Evolutionary conservation across 2,113 vertebrate species (phyloP).

Genomic region (Hippocampus guttulatus): DNA sequence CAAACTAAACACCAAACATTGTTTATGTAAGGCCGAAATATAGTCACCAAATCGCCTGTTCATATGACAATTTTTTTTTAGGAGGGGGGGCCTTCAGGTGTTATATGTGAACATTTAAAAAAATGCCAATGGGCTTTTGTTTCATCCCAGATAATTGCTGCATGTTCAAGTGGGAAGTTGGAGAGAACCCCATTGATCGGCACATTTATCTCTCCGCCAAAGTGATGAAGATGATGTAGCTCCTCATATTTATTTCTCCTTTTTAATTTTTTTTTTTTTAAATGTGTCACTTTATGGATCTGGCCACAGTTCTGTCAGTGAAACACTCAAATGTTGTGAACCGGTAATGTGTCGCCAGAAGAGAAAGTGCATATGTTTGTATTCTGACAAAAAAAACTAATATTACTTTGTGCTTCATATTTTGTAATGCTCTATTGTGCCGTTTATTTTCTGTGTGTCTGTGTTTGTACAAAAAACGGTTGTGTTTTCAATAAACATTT

Average conservation of each 20-base stretch:
- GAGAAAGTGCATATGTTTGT: slow-evolving; percentile 14
- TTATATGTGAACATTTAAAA: neutral
- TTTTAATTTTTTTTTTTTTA: neutral
- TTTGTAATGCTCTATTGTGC: slow-evolving; percentile 42
- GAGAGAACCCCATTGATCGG: neutral
- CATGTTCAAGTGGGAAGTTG: neutral
- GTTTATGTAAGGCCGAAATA: too few species aligned
- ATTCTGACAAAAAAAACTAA: neutral
- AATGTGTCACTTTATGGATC: slow-evolving; percentile 6
- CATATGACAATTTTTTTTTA: too few species aligned
- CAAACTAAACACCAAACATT: too few species aligned
- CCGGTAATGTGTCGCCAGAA: slow-evolving; percentile 8
- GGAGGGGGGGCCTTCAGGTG: too few species aligned
- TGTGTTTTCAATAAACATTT: slow-evolving; percentile 63
- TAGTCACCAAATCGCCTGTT: too few species aligned
- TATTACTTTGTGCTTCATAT: neutral
- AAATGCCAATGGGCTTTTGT: neutral
- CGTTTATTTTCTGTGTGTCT: slow-evolving; percentile 38
- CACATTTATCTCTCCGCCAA: slow-evolving; percentile 24
- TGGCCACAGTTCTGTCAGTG: slow-evolving; percentile 34
- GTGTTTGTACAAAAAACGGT: slow-evolving; percentile 48
- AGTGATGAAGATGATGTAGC: slow-evolving; percentile 34
- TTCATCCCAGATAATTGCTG: slow-evolving; percentile 54
- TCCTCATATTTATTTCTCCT: slow-evolving; percentile 54
- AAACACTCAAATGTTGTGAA: slow-evolving; percentile 1